These are phyloP conservation scores for Bufo bufo DNA, from an alignment of 2,113 vertebrate species.

Conservation along the genomic window DNA sequence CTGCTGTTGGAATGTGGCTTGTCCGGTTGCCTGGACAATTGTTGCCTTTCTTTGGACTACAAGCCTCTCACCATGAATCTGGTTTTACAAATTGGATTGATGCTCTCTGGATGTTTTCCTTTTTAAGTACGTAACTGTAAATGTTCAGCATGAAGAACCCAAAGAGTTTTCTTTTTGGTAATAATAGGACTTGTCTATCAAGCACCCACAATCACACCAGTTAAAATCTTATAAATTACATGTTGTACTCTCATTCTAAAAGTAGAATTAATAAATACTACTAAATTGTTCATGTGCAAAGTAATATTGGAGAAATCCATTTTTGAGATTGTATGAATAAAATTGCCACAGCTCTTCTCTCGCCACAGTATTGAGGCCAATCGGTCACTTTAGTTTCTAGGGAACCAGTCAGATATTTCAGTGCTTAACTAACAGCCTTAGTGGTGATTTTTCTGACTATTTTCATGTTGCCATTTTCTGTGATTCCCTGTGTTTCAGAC, in stretches of 20 bases:
- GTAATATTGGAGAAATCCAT: not conserved
- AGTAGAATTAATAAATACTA: not conserved
- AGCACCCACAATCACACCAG: not conserved
- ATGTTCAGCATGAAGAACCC: not conserved
- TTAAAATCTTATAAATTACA: not conserved
- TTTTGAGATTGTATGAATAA: not conserved
- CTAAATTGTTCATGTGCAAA: not conserved
- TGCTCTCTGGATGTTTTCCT: not conserved
- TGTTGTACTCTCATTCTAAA: not conserved
- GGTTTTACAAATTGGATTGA: slow-evolving; percentile 16
- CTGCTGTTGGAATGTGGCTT: not conserved
- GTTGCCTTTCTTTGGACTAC: not conserved
- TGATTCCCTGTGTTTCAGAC: too few relatives aligned
- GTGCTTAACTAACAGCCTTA: too few relatives aligned
- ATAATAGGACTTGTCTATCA: not conserved
- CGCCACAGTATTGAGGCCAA: too few relatives aligned
- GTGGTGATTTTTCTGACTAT: too few relatives aligned
- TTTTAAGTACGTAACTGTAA: not conserved
- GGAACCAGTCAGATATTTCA: too few relatives aligned
- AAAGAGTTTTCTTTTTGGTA: not conserved
- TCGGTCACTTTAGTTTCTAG: too few relatives aligned
- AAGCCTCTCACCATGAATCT: slow-evolving; percentile 8
- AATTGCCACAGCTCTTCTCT: too few relatives aligned
- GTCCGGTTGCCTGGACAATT: not conserved
- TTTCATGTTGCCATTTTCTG: too few relatives aligned